Evolutionary conservation across 1,140 invertebrate species (phyloP), one percentile per base, ranked within the genome.

Genomic region (Drosophila ananassae): DNA sequence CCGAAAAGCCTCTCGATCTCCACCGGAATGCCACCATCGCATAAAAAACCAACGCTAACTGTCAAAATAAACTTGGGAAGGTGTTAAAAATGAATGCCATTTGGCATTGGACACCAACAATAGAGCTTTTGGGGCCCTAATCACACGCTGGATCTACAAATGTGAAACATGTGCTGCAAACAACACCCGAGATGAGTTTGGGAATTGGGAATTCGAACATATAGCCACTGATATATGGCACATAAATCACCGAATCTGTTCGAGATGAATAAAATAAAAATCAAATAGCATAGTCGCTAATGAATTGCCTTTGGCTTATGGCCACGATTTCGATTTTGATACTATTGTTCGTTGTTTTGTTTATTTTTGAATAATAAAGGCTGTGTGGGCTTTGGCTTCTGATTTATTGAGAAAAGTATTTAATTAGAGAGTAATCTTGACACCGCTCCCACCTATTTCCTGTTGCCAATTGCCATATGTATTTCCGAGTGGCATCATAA

Each of bases 101-200:
- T 72, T 79, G 81, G 78, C 81, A 80, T 66, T 84, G 81, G 55
- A 54, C 39, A 78, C 62, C 69, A 48, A 73, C 74, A 71, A 73
- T 51, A 62, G 57, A 39, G 25, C 32, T 28, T 32, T 13, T 30
- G 47, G 25, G 25, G 7, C 73, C 60, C 71, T 89, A 78, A 89
- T 87, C 79, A 57, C 66, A 50, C 69, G 55, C 47, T 54, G 24
- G 32, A 84, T 84, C 81, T 77, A 34, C 51, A 85, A 81, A 84
- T 87, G 82, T 69, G 81, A 84, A 84, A 84, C 81, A 84, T 85
- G 81, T 84, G 81, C 58, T 72, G 67, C 72, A 61, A 73, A 58
- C 47, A 58, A 28, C 28, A 30, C 21, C 21, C 12, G 13, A 39
- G 58, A 41, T 53, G 50, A 32, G 6, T 22, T 22, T 53, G 51